Base-by-base conservation (phyloP, 2,888 invertebrate genomes). In the Cancer borealis region DNA sequence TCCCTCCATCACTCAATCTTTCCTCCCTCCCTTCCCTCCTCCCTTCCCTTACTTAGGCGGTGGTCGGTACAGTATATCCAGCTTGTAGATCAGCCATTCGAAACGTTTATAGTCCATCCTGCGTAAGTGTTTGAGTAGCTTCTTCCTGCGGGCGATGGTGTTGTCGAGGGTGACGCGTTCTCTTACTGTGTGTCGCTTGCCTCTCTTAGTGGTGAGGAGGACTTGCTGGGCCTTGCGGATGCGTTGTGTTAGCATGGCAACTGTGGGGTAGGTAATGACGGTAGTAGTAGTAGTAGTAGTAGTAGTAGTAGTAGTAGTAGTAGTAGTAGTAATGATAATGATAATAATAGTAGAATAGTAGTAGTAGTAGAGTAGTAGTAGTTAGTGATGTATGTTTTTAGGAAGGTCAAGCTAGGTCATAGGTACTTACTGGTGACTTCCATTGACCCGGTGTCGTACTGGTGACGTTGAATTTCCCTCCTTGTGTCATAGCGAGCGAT, bases 81-180 rank as follows among this genome's bases (percentile, higher is more conserved):
- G 97, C 96, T 98, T 97, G 96, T 98, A 98, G 39, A 99, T 96
- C 0, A 99, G 96, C 98, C 98, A 99, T 96, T 98, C 98, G 96
- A 98, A 99, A 96, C 98, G 97, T 96, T 98, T 98, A 96, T 98
- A 98, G 96, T 99, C 99, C 97, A 97, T 97, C 88, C 97, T 97
- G 6, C 98, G 97, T 88, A 99, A 96, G 94, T 97, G 97, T 96
- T 97, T 98, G 6, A 99, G 96, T 93, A 97, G 97, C 96, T 98
- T 98, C 96, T 98, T 98, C 92, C 99, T 97, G 96, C 97, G 98
- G n/a, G 87, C 95, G 3, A 95, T 94, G 6, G 66, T 45, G 46
- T 94, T 87, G 47, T 93, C 47, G 21, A 95, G 66, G 1, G 14
- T n/a, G 26, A 89, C 66, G 12, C 91, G 46, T 14, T 90, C 26